phyloP scores from a whole-genome alignment of 2,113 vertebrate genomes.

The Cyanoramphus novaezelandiae region DNA sequence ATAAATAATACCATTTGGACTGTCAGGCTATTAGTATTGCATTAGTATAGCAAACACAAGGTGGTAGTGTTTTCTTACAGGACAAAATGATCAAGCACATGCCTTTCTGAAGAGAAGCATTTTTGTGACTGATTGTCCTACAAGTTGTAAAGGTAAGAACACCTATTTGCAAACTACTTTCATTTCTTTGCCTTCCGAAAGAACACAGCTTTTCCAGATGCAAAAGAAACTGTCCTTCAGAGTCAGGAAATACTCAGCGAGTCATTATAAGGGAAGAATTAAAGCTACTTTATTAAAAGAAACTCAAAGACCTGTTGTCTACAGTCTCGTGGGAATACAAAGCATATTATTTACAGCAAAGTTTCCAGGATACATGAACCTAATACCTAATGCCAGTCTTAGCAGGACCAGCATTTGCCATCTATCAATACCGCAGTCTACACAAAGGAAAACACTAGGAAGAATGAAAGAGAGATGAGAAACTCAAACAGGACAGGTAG shows the following conservation, averaged over 20 bases:
- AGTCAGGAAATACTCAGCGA: not conserved
- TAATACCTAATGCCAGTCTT: not conserved
- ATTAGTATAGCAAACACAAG: constrained; percentile 43
- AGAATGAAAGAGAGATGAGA: not conserved
- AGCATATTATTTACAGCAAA: constrained; percentile 18
- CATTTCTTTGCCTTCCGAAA: not conserved
- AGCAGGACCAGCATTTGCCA: not conserved
- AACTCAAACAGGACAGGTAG: not conserved
- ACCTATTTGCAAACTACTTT: not conserved
- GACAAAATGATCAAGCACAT: not conserved
- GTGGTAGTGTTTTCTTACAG: constrained; percentile 59
- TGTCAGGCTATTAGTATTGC: not conserved
- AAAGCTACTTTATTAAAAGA: not conserved
- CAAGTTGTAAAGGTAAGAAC: not conserved
- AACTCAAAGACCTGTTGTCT: not conserved
- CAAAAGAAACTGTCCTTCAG: not conserved
- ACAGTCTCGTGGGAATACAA: not conserved
- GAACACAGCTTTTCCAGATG: not conserved
- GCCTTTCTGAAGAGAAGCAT: not conserved
- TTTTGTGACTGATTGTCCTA: not conserved
- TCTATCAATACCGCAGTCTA: not conserved
- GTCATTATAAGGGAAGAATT: not conserved
- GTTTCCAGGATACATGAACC: not conserved
- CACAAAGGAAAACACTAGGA: not conserved
- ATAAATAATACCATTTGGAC: not conserved